Evolutionary conservation across 2,797 vertebrate species (phyloP).

Genomic region (Enoplosus armatus): DNA sequence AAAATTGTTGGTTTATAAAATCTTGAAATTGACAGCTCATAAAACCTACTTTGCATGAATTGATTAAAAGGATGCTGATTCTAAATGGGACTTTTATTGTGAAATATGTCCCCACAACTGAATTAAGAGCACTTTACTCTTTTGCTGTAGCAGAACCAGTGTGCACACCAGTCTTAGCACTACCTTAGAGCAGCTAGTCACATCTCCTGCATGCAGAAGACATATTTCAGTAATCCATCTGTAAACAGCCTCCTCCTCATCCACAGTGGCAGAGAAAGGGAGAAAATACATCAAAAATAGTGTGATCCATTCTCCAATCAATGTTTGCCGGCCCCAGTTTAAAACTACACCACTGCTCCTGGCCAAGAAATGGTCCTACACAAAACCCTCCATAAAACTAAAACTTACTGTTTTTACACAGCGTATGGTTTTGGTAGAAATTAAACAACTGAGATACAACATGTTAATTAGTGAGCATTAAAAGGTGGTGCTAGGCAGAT

Average conservation of each 20-base stretch:
- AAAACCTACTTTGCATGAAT: not conserved
- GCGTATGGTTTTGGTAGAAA: not conserved
- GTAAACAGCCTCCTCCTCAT: slow-evolving; percentile 28
- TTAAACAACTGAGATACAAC: not conserved
- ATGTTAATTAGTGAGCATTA: not conserved
- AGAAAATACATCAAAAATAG: slow-evolving; percentile 11
- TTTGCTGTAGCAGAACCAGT: no score
- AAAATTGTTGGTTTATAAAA: slow-evolving; percentile 25
- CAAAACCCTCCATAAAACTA: not conserved
- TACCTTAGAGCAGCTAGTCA: slow-evolving; percentile 5
- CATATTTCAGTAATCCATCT: slow-evolving; percentile 25
- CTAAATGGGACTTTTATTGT: slow-evolving; percentile 1
- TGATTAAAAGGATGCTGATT: not conserved
- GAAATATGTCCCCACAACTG: not conserved
- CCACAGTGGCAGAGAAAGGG: slow-evolving; percentile 2
- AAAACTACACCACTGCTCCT: not conserved
- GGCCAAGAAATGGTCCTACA: not conserved
- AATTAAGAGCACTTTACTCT: not conserved
- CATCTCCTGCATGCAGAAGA: slow-evolving; percentile 1
- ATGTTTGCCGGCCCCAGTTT: not conserved
- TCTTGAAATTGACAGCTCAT: slow-evolving; percentile 19
- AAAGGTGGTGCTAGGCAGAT: not conserved
- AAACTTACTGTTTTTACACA: not conserved
- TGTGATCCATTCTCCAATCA: slow-evolving; percentile 17
- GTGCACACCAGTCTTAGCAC: not conserved